Base-by-base conservation (phyloP, 2,888 invertebrate genomes). In the Ichneumoninae sp. region DNA sequence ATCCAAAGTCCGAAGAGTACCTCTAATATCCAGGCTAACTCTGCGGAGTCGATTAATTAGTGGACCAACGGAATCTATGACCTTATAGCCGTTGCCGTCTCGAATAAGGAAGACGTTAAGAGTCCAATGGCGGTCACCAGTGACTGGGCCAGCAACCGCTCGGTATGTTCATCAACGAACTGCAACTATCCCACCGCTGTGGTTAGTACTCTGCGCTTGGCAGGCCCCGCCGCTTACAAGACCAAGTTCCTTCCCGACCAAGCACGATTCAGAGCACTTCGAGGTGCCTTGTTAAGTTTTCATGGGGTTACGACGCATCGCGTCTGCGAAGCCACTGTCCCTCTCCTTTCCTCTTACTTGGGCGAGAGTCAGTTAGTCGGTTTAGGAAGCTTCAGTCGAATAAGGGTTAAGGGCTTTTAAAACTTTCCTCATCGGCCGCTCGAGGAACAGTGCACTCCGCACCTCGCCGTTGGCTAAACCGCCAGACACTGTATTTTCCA, bases 231-330 rank as follows among this genome's bases (percentile, higher is more conserved):
- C 71, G 57, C 70, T 70, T 66, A 71, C 75, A 76, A 50, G 79
- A 70, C 65, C 75, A 83, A 83, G 83, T 77, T 83, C 74, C 30
- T 69, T 69, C 26, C 60, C 10, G 79, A 47, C 8, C 47, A 71
- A 71, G 86, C 83, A 87, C 87, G 87, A 90, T 88, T 89, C 88
- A 84, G 87, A 87, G 89, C 89, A 89, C 89, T 89, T 88, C 84
- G 87, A 86, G 86, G 87, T 88, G 86, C 87, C 90, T 89, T 91
- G 90, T 90, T 90, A 91, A 91, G 90, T 90, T 89, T 89, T 88
- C 89, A 89, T 89, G 87, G 89, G 88, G 90, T 90, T 89, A 88
- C 88, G 86, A 88, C 86, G 88, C 83, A 70, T 65, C 70, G 69
- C 68, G 74, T 44, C 83, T 86, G 80, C 66, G 88, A 87, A 89